Percentiles rank a stretch among this genome's conserved stretches.
Conservation (phyloP, 2,888 invertebrate species). For the Dioctria rufipes region DNA sequence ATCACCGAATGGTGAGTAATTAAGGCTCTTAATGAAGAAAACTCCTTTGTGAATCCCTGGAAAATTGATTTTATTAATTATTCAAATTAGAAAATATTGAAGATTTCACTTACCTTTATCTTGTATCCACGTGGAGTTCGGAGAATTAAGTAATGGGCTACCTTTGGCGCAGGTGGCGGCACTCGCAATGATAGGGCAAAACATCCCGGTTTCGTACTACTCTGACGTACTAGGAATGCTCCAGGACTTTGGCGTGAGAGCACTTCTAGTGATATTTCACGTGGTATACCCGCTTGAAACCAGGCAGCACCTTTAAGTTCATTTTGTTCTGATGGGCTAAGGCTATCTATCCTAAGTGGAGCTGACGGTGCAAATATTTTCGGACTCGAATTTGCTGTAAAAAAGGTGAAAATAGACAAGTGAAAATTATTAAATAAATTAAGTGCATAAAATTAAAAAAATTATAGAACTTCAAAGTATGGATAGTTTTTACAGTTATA, state of each 20-base stretch:
- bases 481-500: too few relatives aligned
- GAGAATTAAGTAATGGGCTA: slow-evolving; percentile 95
- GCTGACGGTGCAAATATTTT: slow-evolving; percentile 72
- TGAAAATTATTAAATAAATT: neutral
- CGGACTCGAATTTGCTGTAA: slow-evolving; percentile 71
- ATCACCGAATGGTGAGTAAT: slow-evolving; percentile 98
- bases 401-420: neutral
- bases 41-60: slow-evolving; percentile 98
- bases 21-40: slow-evolving; percentile 89
- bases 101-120: slow-evolving; percentile 84
- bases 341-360: slow-evolving; percentile 74
- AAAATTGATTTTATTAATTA: slow-evolving; percentile 44
- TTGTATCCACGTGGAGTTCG: slow-evolving; percentile 90
- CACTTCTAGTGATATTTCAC: slow-evolving; percentile 94
- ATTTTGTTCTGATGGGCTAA: slow-evolving; percentile 81
- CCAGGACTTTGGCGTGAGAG: slow-evolving; percentile 91
- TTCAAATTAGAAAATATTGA: slow-evolving; percentile 8
- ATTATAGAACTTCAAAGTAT: too few relatives aligned
- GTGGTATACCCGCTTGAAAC: slow-evolving; percentile 97
- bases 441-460: too few relatives aligned
- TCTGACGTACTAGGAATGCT: slow-evolving; percentile 95
- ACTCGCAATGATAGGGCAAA: slow-evolving; percentile 94
- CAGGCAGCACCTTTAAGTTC: slow-evolving; percentile 91
- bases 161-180: slow-evolving; percentile 84
- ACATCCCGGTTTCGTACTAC: slow-evolving; percentile 94